Base-by-base conservation (phyloP, 2,797 vertebrate species). In the Thalassophryne amazonica region DNA sequence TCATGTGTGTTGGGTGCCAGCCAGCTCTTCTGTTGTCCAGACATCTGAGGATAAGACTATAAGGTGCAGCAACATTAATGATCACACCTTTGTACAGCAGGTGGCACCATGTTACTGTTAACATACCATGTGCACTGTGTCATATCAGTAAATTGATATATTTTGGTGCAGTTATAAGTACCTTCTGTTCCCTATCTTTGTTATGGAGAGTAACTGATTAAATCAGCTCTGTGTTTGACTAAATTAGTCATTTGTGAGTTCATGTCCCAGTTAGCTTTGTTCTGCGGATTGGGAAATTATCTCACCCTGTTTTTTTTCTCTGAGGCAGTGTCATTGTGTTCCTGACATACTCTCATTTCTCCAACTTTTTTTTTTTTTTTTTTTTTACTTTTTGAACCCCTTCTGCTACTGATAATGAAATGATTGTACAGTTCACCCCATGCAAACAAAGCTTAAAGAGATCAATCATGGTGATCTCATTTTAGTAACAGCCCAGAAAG, bases 1-100 rank as follows among this genome's bases (percentile, higher is more conserved):
- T 52, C 94, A 98, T 80, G 78, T 98, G 32, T 97, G 95, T 79
- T 99, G 97, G 97, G 92, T 99, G 39, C 95, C 97, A 41, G 85
- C 76, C 34, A 88, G 84, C 73, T 75, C 74, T 22, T 80, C 81
- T 29, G 13, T 88, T 23, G 85, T 78, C 15, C 97, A 99, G 85
- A 92, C 92, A 5, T 98, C 96, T 0, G 97, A 99, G 69, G 97
- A 99, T 74, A 99, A 98, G 85, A 94, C 88, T 3, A 75, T 95
- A 79, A 94, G 94, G 96, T 98, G 76, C 12, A 39, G 35, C 50
- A 41, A 35, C n/a, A 52, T 36, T 49, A 28, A 16, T 19, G 12
- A 12, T 27, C 22, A n/a, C 6, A 32, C 13, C 21, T 21, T n/a
- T 16, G 15, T 28, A 31, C 31, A 33, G 13, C 37, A 35, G 12